These are phyloP conservation scores for Drosophila neocordata DNA, from an alignment of 1,140 invertebrate genomes.

Conservation along the genomic window DNA sequence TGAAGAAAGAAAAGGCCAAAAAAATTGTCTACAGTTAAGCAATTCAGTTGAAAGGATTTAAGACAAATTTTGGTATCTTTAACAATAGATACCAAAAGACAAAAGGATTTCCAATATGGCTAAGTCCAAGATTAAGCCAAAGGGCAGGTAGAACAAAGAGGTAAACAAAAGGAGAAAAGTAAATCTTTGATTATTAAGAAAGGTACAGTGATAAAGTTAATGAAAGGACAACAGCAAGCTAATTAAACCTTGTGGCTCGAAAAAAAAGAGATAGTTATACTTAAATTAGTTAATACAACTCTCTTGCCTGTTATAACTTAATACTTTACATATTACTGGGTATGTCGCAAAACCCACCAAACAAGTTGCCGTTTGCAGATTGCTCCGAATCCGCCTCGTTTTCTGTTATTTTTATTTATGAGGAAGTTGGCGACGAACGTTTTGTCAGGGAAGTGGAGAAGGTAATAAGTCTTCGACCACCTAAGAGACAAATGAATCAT, in stretches of 20 bases:
- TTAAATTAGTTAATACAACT: too few species aligned
- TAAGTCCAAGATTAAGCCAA: background rate
- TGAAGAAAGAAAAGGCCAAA: background rate
- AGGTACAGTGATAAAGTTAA: too few species aligned
- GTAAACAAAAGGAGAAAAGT: background rate
- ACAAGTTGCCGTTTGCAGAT: conserved; percentile 58
- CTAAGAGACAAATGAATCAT: conserved; percentile 69
- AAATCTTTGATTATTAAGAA: background rate
- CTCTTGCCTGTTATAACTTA: background rate
- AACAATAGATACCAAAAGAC: background rate
- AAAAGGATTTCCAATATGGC: background rate
- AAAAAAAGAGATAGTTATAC: too few species aligned
- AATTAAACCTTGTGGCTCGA: too few species aligned
- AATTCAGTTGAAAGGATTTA: background rate
- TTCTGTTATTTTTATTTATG: conserved; percentile 35
- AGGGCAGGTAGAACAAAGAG: background rate
- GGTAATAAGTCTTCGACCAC: conserved; percentile 78
- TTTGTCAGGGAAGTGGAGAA: conserved; percentile 75
- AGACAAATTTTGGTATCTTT: background rate
- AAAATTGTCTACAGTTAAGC: background rate
- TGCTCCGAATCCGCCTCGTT: conserved; percentile 34
- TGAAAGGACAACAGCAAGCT: too few species aligned
- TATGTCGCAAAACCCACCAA: conserved; percentile 40
- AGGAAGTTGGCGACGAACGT: conserved; percentile 66
- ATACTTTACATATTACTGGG: background rate